phyloP scores from a whole-genome alignment of 1,140 invertebrate genomes.

The Gonatopus flavifemur region DNA sequence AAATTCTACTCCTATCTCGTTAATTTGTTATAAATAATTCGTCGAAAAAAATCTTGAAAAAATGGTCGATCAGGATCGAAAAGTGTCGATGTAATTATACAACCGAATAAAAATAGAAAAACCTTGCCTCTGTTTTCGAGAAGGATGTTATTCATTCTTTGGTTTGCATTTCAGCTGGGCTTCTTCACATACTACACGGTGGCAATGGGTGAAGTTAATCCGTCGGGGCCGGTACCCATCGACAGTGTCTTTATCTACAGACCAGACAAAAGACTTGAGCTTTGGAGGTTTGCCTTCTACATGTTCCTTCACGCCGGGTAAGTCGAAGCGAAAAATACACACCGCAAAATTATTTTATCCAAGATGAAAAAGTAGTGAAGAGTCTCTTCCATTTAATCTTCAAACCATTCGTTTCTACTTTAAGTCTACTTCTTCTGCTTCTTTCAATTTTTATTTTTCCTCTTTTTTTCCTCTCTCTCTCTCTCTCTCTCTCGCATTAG shows the following conservation, averaged over 20 bases:
- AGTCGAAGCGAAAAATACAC: slow-evolving; percentile 40
- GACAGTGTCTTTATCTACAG: slow-evolving; percentile 93
- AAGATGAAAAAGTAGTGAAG: neutral
- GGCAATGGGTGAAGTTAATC: slow-evolving; percentile 77
- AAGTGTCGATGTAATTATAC: no score
- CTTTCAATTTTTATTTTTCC: neutral
- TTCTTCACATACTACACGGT: slow-evolving; percentile 91
- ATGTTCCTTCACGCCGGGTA: slow-evolving; percentile 93
- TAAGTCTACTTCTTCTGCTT: neutral
- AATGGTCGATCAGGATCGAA: no score
- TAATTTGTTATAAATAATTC: no score
- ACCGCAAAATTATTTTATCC: neutral
- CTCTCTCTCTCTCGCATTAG: neutral
- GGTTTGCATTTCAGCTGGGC: slow-evolving; percentile 85
- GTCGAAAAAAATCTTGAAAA: no score
- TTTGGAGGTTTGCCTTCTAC: slow-evolving; percentile 94
- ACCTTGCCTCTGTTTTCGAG: no score
- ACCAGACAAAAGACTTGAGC: slow-evolving; percentile 85
- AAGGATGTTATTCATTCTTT: no score
- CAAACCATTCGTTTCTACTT: neutral
- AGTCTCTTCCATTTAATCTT: neutral
- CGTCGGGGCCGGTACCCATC: slow-evolving; percentile 86
- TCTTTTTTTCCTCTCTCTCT: neutral
- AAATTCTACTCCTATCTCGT: no score
- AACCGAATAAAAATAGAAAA: no score